Base-by-base conservation (phyloP, 2,797 vertebrate genomes). In the Sebastolobus alascanus region DNA sequence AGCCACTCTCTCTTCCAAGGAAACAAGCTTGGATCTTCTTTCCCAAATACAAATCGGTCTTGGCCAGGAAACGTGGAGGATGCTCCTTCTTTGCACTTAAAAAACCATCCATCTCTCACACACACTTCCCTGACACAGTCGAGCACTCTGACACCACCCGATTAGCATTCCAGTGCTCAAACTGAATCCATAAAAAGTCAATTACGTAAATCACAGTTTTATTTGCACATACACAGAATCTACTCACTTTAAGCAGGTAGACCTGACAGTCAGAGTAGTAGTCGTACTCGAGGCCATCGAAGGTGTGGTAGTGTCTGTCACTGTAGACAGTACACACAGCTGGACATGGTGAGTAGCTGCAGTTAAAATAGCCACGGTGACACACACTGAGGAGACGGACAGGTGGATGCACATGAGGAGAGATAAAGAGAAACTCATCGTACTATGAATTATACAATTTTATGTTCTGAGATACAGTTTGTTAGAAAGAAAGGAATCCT, bases 231-330 rank as follows among this genome's bases (percentile, higher is more conserved):
- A 8, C 55, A 73, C 7, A 50, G 2, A 60, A 20, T 14, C 14
- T 54, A 89, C 93, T 93, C 66, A 99, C 99, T 96, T 99, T 99
- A 63, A 99, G 91, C 85, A 99, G 92, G 84, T 97, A 99, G 68
- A 96, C 97, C 89, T 99, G 98, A 89, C 99, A 99, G 94, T 99
- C 98, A 63, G 98, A 98, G 90, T 97, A 90, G 84, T 98, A 99
- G 88, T 99, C 99, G 80, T 99, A 99, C 79, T 99, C 99, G 46
- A 99, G 78, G 4, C 98, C 99, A 11, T 99, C 99, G 68, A 99
- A 99, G 56, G 98, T 98, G 83, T 99, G 97, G 90, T 99, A 99
- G 90, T 99, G 99, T 13, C 98, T 94, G 89, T 99, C 98, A 11
- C 98, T 99, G 88, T 99, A 99, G 63, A 98, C 66, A 1, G 98